phyloP scores from a whole-genome alignment of 2,113 vertebrate genomes.

The Bothrops jararaca region DNA sequence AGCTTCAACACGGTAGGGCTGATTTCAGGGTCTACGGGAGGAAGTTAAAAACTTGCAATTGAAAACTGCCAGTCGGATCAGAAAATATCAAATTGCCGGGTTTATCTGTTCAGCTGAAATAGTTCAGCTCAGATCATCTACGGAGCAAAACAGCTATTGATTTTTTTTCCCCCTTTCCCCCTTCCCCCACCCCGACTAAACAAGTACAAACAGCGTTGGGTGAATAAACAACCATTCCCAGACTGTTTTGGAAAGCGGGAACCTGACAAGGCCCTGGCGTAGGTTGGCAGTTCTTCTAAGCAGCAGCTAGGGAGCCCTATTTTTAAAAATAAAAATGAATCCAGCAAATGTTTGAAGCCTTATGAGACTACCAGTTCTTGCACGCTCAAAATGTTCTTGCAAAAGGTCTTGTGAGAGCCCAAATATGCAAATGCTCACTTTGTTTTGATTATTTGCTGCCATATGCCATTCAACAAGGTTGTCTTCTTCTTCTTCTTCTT shows the following conservation, averaged over 20 bases:
- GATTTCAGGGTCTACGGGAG: slow-evolving; percentile 25
- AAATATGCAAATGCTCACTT: background rate
- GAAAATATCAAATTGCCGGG: slow-evolving; percentile 38
- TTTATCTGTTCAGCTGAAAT: slow-evolving; percentile 24
- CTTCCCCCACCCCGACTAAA: background rate
- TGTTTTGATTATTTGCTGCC: background rate
- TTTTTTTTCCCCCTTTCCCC: background rate
- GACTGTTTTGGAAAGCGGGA: background rate
- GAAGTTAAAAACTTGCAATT: slow-evolving; percentile 1
- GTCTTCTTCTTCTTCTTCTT: background rate
- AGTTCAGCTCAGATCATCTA: slow-evolving; percentile 18
- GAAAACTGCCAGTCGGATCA: slow-evolving; percentile 29
- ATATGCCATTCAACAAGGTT: background rate
- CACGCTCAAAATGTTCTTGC: background rate
- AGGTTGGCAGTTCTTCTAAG: background rate
- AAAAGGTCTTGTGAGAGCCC: background rate
- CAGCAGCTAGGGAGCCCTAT: background rate
- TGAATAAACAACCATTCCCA: background rate
- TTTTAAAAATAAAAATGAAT: background rate
- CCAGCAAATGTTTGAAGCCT: background rate
- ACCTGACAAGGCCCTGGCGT: background rate
- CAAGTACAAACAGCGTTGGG: background rate
- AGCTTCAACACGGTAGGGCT: slow-evolving; percentile 31
- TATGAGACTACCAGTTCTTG: background rate
- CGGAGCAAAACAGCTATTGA: slow-evolving; percentile 11